These are phyloP conservation scores for Zaprionus lachaisei DNA, from an alignment of 1,140 invertebrate species.

Conservation along the genomic window DNA sequence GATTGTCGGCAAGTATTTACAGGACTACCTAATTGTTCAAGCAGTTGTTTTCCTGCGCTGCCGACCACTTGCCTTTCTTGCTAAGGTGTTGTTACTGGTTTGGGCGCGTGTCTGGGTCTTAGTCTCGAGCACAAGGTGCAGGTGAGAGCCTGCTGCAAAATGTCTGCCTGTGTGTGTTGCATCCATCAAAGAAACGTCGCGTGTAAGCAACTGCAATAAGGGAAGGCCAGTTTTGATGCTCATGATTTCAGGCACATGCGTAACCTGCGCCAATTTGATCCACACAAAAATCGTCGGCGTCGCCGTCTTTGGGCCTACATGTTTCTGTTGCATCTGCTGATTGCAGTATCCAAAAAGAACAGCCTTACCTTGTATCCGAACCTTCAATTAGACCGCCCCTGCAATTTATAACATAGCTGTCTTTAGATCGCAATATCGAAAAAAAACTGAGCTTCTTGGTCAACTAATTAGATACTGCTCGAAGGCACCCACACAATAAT, in stretches of 20 bases:
- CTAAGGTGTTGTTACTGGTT: constrained; percentile 45
- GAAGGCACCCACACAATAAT: constrained; percentile 67
- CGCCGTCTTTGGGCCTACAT: constrained; percentile 25
- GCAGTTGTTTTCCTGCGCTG: constrained; percentile 22
- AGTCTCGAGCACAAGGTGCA: constrained; percentile 42
- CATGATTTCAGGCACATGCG: constrained; percentile 77
- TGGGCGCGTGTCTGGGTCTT: constrained; percentile 57
- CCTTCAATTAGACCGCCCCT: constrained; percentile 81
- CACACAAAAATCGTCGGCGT: constrained; percentile 45
- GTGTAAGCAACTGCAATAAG: constrained; percentile 41
- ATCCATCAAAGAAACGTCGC: constrained; percentile 66
- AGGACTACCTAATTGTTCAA: constrained; percentile 64
- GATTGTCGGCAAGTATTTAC: constrained; percentile 71
- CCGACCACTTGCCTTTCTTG: constrained; percentile 9
- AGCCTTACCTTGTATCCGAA: constrained; percentile 37
- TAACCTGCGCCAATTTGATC: constrained; percentile 80
- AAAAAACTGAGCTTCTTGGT: constrained; percentile 8
- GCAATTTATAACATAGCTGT: constrained; percentile 72
- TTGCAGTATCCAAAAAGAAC: constrained; percentile 53
- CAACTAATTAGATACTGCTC: constrained; percentile 44
- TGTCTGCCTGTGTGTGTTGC: constrained; percentile 46
- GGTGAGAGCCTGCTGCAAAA: constrained; percentile 64
- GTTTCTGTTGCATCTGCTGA: constrained; percentile 75
- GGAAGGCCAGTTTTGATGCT: constrained; percentile 44
- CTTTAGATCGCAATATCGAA: constrained; percentile 8